Percentiles rank a stretch among this genome's conserved stretches.
Evolutionary conservation across 2,797 vertebrate species (phyloP).

Genomic region (Hemibagrus guttatus): DNA sequence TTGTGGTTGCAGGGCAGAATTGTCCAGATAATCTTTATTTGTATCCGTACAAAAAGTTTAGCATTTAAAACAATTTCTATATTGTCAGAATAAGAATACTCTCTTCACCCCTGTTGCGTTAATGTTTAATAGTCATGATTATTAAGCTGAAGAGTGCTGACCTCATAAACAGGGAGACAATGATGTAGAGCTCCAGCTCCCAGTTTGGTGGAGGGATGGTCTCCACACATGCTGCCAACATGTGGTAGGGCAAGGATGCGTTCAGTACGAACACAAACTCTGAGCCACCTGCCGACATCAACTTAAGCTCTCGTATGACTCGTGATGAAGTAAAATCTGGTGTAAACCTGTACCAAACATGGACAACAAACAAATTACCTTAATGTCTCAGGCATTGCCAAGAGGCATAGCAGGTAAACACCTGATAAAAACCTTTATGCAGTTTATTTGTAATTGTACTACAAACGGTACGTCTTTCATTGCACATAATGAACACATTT

Average conservation of each 20-base stretch:
- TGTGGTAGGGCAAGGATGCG: slow-evolving; percentile 96
- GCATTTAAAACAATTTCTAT: neutral
- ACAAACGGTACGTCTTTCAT: neutral
- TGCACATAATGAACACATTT: neutral
- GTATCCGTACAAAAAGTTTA: neutral
- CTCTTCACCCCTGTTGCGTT: neutral
- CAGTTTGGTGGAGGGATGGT: slow-evolving; percentile 93
- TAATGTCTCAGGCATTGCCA: neutral
- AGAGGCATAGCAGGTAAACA: neutral
- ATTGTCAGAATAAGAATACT: neutral
- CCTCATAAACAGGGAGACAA: slow-evolving; percentile 96
- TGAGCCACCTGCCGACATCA: slow-evolving; percentile 89
- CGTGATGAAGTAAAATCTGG: slow-evolving; percentile 98
- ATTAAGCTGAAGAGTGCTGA: slow-evolving; percentile 54
- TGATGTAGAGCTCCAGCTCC: slow-evolving; percentile 93
- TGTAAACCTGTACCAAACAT: slow-evolving; percentile 85
- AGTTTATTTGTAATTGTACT: neutral
- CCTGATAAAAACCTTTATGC: neutral
- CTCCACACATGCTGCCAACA: slow-evolving; percentile 93
- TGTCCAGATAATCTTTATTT: neutral
- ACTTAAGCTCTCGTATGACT: slow-evolving; percentile 93
- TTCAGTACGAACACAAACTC: slow-evolving; percentile 94
- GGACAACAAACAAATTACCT: neutral
- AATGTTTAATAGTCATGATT: neutral
- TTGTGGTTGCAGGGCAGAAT: neutral